Conservation (phyloP, 2,888 invertebrate genomes). For the Eristalinus sepulchralis region DNA sequence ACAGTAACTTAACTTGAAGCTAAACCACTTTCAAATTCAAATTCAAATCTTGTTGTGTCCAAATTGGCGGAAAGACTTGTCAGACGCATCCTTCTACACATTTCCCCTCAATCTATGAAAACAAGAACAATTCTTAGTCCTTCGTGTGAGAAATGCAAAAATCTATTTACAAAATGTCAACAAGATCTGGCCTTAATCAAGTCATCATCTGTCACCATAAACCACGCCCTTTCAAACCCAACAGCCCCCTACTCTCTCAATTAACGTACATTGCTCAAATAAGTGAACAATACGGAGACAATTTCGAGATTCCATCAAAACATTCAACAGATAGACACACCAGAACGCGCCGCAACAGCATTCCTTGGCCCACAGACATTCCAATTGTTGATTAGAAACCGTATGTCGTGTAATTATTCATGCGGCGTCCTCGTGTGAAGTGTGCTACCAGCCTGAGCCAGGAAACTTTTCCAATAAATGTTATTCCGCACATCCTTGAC, state of each 20-base stretch:
- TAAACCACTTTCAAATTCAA: too few relatives aligned
- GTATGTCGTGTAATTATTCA: slow-evolving; percentile 16
- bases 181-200: background rate
- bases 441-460: background rate
- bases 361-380: background rate
- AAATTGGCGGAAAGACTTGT: too few relatives aligned
- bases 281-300: background rate
- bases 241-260: too few relatives aligned
- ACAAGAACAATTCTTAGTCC: too few relatives aligned
- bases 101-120: too few relatives aligned
- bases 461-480: slow-evolving; percentile 33
- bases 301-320: background rate
- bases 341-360: background rate
- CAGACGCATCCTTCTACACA: too few relatives aligned
- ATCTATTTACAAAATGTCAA: background rate
- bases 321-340: background rate
- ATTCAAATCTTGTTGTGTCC: too few relatives aligned
- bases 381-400: background rate
- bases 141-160: background rate
- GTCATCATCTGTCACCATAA: background rate
- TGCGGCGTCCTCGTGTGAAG: background rate
- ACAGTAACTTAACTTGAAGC: too few relatives aligned
- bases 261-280: background rate
- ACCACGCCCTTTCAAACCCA: background rate
- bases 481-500: background rate